A percentile compares a stretch with the other conserved stretches of the same genome.
These are phyloP conservation scores for Porphyrio hochstetteri DNA, from an alignment of 2,113 vertebrate species.

Conservation along the genomic window DNA sequence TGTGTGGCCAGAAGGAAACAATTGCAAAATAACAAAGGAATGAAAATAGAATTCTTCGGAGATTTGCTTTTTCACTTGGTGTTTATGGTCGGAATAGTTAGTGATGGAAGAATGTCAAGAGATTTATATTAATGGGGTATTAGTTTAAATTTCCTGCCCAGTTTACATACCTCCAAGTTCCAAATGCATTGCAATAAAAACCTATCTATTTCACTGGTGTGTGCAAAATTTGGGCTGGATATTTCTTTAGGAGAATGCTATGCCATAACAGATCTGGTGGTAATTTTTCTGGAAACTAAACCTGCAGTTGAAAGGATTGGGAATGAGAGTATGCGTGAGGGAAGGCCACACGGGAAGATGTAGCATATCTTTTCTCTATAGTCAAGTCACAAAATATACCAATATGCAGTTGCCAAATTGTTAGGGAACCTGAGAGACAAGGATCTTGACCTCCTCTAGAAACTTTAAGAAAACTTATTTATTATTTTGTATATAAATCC, in stretches of 20 bases:
- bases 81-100: slow-evolving; percentile 13
- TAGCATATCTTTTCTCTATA: neutral
- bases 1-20: neutral
- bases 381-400: neutral
- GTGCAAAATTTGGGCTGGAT: neutral
- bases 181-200: neutral
- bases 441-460: neutral
- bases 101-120: slow-evolving; percentile 29
- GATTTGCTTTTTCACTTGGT: neutral
- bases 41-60: slow-evolving; percentile 17
- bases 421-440: neutral
- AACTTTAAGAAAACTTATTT: neutral
- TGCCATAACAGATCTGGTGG: neutral
- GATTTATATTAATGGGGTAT: slow-evolving; percentile 41
- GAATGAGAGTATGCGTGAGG: neutral
- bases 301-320: neutral
- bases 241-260: neutral
- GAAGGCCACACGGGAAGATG: neutral
- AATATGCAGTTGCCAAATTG: neutral
- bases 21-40: neutral
- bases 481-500: neutral
- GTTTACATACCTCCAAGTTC: slow-evolving; percentile 1
- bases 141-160: slow-evolving; percentile 31
- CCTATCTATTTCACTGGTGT: neutral
- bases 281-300: slow-evolving; percentile 11